A percentile compares a stretch with the other conserved stretches of the same genome.
These are phyloP conservation scores for Neodontobutis hainanensis DNA, from an alignment of 2,113 vertebrate species.

Conservation along the genomic window DNA sequence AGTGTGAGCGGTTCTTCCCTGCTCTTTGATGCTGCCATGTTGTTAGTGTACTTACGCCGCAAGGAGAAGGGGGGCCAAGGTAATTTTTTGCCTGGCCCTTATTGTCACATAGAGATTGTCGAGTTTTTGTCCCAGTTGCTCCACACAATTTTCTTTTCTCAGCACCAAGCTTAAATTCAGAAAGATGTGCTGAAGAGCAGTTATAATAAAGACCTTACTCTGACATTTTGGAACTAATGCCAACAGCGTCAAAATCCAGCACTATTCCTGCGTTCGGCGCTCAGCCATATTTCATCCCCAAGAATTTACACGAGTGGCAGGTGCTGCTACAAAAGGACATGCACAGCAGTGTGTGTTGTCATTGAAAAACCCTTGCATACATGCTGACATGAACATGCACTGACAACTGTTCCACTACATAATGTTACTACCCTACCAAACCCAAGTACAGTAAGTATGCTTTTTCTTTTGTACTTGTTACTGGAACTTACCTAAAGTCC, in stretches of 20 bases:
- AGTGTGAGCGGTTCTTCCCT: too few species aligned
- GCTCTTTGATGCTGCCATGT: too few species aligned
- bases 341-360: conserved; percentile 32
- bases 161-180: background rate
- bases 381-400: conserved; percentile 2
- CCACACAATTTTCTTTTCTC: background rate
- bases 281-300: conserved; percentile 71
- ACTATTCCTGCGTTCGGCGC: conserved; percentile 67
- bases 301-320: conserved; percentile 78
- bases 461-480: too few species aligned
- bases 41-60: too few species aligned
- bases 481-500: too few species aligned
- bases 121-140: background rate
- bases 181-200: conserved; percentile 4
- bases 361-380: conserved; percentile 9
- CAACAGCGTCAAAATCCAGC: conserved; percentile 79
- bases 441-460: too few species aligned
- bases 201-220: conserved; percentile 77
- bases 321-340: conserved; percentile 82
- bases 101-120: too few species aligned
- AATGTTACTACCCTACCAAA: background rate
- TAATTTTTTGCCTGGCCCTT: too few species aligned
- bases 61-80: too few species aligned
- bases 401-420: conserved; percentile 2
- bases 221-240: conserved; percentile 81